These are phyloP conservation scores for Tetramorium parvispinum DNA, from an alignment of 1,140 invertebrate species.

Conservation along the genomic window DNA sequence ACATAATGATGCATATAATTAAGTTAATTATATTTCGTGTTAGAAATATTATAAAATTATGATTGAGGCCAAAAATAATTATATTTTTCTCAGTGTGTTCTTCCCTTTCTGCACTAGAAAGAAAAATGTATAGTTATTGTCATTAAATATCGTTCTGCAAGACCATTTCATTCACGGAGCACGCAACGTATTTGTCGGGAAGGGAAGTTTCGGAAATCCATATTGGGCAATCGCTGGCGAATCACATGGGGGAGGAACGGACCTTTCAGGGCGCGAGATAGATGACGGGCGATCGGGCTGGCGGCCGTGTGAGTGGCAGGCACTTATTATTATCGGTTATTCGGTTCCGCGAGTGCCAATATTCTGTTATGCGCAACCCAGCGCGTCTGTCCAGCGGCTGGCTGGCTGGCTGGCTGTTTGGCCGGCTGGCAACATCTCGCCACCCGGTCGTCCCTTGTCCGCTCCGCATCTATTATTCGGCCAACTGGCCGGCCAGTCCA, in stretches of 20 bases:
- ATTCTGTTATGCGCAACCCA: slow-evolving; percentile 68
- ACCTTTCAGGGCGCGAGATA: slow-evolving; percentile 46
- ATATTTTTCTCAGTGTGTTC: no score
- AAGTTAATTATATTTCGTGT: no score
- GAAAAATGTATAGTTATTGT: background rate
- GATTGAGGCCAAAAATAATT: no score
- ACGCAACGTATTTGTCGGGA: background rate
- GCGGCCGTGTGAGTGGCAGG: slow-evolving; percentile 75
- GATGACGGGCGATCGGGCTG: slow-evolving; percentile 44
- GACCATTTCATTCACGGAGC: background rate
- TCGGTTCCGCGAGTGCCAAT: slow-evolving; percentile 77
- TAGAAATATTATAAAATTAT: no score
- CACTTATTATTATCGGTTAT: slow-evolving; percentile 80
- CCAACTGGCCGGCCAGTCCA: background rate
- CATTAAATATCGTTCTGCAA: background rate
- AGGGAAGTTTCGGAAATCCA: slow-evolving; percentile 10
- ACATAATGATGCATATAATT: no score
- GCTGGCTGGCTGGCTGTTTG: slow-evolving; percentile 61
- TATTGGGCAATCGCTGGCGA: slow-evolving; percentile 26
- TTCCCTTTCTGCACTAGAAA: background rate
- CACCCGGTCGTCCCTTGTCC: slow-evolving; percentile 61
- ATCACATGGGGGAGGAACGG: background rate
- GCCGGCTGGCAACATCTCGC: slow-evolving; percentile 65
- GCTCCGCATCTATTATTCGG: slow-evolving; percentile 50
- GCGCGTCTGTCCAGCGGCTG: slow-evolving; percentile 3